Evolutionary conservation across 2,797 vertebrate genomes (phyloP), one percentile per base, ranked within the genome.

Genomic region (Dipus sagitta): DNA sequence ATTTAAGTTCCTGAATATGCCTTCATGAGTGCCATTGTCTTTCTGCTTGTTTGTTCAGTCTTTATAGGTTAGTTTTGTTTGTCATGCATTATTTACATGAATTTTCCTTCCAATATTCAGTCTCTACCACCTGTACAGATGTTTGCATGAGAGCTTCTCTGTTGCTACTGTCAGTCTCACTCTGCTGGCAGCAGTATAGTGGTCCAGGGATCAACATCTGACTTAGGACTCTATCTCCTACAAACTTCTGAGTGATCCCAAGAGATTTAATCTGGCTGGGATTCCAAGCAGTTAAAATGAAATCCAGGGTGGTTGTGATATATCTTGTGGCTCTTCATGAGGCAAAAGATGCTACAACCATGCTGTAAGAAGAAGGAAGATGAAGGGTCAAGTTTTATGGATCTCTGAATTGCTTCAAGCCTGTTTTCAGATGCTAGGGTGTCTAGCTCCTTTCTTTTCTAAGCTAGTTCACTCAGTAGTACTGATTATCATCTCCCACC

Each of bases 101-200:
- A 28, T 81, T 47, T 20, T 14, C 9, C 58, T 76, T 88, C 24
- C 14, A 4, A 3, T 77, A 67, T 77, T 72, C n/a, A 68, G 65
- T 17, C 4, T n/a, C 28, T 3, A 9, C 18, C 6, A 2, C 13
- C 2, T 4, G 3, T 13, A 10, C 23, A 47, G 47, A 58, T 71
- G 74, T 34, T 64, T 76, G 38, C 23, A 32, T 4, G 52, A 75
- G 7, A 70, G 10, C 42, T 70, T 23, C 20, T n/a, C 2, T 52
- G 28, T 70, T 78, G 28, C 6, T 2, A 54, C 23, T 2, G 18
- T 23, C 11, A 47, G 15, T 67, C 62, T 77, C 8, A 60, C 26
- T 23, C 58, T 0, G 4, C 4, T 0, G 1, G 13, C 76, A 77
- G n/a, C 6, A 34, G 26, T 12, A 23, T 54, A 47, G 32, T 3